These are phyloP conservation scores for Dromiciops gliroides DNA, from an alignment of 2,113 vertebrate genomes.

Conservation along the genomic window DNA sequence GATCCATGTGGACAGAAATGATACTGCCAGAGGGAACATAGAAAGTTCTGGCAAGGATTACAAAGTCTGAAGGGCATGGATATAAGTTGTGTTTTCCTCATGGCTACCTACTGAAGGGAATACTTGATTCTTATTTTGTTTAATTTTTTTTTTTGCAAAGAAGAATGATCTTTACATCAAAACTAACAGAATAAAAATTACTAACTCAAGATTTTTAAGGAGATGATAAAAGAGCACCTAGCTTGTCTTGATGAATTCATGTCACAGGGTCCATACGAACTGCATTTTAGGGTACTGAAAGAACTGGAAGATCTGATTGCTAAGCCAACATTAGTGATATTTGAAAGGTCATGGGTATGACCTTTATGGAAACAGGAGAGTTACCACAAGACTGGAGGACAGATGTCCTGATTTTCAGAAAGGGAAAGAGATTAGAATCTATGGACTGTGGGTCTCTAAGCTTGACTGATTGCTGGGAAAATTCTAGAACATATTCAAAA, in stretches of 20 bases:
- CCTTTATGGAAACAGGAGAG: neutral
- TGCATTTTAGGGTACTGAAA: neutral
- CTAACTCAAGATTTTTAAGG: neutral
- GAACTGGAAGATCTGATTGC: neutral
- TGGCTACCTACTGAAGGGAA: neutral
- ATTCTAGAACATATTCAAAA: neutral
- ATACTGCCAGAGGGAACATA: neutral
- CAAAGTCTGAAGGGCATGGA: neutral
- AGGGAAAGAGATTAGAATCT: neutral
- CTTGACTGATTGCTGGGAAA: neutral
- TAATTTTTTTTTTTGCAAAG: neutral
- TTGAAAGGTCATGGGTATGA: neutral
- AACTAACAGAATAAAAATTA: neutral
- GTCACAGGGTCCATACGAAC: neutral
- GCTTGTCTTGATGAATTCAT: neutral
- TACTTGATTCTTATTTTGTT: neutral
- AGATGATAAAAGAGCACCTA: neutral
- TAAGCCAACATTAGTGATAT: neutral
- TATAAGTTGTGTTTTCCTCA: neutral
- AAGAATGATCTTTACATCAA: neutral
- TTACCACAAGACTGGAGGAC: neutral
- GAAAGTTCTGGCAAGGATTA: neutral
- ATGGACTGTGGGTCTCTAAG: neutral
- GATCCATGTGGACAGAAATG: neutral
- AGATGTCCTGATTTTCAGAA: neutral